Conservation (phyloP, 2,888 invertebrate species). For the Acrobasis repandana region DNA sequence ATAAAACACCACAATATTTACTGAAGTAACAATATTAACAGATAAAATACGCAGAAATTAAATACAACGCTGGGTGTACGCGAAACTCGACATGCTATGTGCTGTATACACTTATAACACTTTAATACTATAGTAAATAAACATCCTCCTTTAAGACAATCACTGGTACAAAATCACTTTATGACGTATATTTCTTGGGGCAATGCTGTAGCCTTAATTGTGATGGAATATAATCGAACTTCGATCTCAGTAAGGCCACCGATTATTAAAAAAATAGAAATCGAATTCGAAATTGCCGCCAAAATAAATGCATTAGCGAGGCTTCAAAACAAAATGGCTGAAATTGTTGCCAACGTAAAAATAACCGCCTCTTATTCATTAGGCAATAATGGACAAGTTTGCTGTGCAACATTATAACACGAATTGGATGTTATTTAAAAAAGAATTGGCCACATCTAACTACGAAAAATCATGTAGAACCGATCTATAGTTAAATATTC, state of each 20-base stretch:
- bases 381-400: not conserved
- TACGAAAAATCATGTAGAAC: not conserved
- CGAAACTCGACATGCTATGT: constrained; percentile 16
- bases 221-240: no score
- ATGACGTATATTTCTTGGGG: not conserved
- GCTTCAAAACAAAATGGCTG: constrained; percentile 11
- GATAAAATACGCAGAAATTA: constrained; percentile 58
- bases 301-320: constrained; percentile 13
- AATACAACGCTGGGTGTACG: constrained; percentile 48
- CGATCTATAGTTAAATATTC: no score
- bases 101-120: not conserved
- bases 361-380: constrained; percentile 1
- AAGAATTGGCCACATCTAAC: not conserved
- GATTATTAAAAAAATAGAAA: constrained; percentile 6
- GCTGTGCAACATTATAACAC: not conserved
- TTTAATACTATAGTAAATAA: not conserved
- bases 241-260: constrained; percentile 10
- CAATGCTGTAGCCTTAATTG: not conserved
- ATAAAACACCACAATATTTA: constrained; percentile 53
- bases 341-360: constrained; percentile 15
- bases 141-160: not conserved
- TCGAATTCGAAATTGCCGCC: constrained; percentile 5
- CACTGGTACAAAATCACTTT: not conserved
- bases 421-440: not conserved
- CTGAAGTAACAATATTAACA: constrained; percentile 78